These are phyloP conservation scores for Amorpha juglandis DNA, from an alignment of 2,888 invertebrate species.

Conservation along the genomic window DNA sequence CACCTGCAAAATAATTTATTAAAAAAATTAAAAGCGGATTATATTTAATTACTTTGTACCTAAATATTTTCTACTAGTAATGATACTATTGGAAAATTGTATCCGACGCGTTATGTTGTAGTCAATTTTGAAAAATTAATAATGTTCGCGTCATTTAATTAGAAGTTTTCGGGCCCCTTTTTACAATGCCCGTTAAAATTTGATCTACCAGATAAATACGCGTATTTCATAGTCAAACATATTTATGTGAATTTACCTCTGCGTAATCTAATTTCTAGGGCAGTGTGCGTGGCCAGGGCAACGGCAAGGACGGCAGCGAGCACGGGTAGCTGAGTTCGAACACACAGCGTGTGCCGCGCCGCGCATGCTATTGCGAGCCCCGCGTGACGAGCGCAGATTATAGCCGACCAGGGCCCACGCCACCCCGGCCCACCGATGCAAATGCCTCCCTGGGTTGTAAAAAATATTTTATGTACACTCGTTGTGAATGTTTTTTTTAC, in stretches of 20 bases:
- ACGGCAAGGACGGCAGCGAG: conserved; percentile 72
- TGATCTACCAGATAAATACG: no score
- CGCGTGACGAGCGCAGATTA: conserved; percentile 67
- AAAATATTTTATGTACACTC: no score
- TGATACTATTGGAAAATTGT: no score
- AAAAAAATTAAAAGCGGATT: background rate
- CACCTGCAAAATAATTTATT: conserved; percentile 42
- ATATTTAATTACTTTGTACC: no score
- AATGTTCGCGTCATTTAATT: no score
- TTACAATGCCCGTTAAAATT: no score
- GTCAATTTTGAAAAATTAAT: no score
- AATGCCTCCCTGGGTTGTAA: conserved; percentile 59
- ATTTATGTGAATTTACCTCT: conserved; percentile 43
- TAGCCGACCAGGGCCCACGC: conserved; percentile 84
- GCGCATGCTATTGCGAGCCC: conserved; percentile 87
- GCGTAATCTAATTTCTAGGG: conserved; percentile 61
- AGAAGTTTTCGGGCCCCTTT: no score
- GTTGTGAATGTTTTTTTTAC: no score
- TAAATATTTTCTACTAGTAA: no score
- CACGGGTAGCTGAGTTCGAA: conserved; percentile 72
- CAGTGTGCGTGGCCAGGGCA: conserved; percentile 66
- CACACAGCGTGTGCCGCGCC: conserved; percentile 86
- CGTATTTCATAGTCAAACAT: no score
- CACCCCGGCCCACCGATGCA: conserved; percentile 81
- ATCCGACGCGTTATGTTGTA: no score